These are phyloP conservation scores for Hesperophylax magnus DNA, from an alignment of 1,140 invertebrate genomes.

Conservation along the genomic window DNA sequence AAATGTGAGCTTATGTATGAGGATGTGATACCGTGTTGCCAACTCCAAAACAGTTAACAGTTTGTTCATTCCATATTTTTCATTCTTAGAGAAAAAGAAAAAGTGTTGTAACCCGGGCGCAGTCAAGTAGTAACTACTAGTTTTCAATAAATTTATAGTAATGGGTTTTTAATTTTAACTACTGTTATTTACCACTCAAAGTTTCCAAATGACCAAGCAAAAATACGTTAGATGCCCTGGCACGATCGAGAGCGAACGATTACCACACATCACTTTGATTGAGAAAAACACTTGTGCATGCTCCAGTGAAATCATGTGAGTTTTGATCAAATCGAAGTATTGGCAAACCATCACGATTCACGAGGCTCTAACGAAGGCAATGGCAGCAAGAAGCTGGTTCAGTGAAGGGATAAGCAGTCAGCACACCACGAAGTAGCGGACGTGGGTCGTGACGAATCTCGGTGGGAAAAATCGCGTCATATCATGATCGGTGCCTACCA, in stretches of 20 bases:
- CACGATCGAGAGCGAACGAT: background rate
- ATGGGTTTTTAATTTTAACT: no score
- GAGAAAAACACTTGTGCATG: conserved; percentile 1
- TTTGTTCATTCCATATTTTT: no score
- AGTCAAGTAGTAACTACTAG: no score
- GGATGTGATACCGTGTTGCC: no score
- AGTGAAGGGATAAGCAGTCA: background rate
- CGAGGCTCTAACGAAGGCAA: background rate
- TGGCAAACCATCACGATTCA: conserved; percentile 9
- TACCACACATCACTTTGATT: background rate
- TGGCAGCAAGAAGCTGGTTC: background rate
- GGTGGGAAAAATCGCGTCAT: conserved; percentile 42
- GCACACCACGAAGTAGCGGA: background rate
- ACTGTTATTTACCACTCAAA: no score
- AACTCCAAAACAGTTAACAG: no score
- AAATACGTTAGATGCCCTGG: background rate
- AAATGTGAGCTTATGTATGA: no score
- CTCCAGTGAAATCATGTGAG: conserved; percentile 10
- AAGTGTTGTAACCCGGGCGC: no score
- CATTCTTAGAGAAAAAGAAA: no score
- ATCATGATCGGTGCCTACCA: conserved; percentile 11
- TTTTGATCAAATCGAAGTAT: conserved; percentile 1
- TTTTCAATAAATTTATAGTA: no score
- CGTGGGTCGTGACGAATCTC: conserved; percentile 35
- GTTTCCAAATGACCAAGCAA: background rate